Percentiles rank a stretch among this genome's conserved stretches.
phyloP scores from a whole-genome alignment of 2,113 vertebrate genomes.

The Poicephalus meyeri region DNA sequence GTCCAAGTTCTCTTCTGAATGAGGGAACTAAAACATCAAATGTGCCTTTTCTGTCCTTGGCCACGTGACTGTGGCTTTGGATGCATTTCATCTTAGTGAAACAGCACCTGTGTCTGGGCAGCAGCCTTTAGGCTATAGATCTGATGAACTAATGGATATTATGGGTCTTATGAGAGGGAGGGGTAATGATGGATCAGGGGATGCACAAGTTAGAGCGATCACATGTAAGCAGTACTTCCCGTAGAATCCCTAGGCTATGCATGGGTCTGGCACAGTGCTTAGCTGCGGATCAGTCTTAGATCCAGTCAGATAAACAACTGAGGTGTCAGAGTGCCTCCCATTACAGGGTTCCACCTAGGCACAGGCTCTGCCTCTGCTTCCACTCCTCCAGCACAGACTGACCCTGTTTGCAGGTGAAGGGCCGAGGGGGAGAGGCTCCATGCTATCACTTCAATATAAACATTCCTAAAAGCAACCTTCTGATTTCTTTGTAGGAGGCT shows the following conservation, averaged over 20 bases:
- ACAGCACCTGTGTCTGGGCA: neutral
- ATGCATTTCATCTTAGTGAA: neutral
- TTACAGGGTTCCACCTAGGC: neutral
- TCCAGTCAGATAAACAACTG: neutral
- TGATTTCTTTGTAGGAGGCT: slow-evolving; percentile 19
- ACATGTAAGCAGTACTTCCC: neutral
- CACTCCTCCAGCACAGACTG: neutral
- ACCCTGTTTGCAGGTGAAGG: neutral
- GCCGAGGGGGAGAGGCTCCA: neutral
- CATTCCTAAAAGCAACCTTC: slow-evolving; percentile 36
- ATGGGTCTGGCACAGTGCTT: neutral
- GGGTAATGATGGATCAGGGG: neutral
- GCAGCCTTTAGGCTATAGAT: neutral
- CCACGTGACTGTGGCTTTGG: neutral
- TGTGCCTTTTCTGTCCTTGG: neutral
- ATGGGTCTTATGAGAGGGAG: neutral
- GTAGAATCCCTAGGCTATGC: neutral
- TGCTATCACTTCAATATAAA: slow-evolving; percentile 37
- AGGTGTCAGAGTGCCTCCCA: neutral
- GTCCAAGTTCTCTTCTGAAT: neutral
- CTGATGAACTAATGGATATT: neutral
- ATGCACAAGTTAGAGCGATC: neutral
- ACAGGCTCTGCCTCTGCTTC: neutral
- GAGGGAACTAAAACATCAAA: neutral
- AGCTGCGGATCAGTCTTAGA: neutral